Conservation (phyloP, 1,140 invertebrate species). For the Cydia pomonella region DNA sequence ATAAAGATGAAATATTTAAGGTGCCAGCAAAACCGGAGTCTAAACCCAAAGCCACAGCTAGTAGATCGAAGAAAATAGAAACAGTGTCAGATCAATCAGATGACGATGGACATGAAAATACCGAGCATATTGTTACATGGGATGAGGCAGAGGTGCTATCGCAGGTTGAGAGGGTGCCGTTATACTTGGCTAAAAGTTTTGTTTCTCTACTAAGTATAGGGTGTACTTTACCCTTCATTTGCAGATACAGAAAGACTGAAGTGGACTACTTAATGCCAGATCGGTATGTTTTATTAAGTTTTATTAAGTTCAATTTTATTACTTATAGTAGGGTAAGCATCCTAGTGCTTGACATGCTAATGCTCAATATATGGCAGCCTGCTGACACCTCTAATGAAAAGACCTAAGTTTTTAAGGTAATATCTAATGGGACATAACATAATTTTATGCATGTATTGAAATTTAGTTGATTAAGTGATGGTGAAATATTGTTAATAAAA, state of each 20-base stretch:
- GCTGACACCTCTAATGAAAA: too few species aligned
- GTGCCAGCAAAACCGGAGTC: constrained; percentile 31
- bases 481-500: too few species aligned
- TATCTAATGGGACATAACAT: too few species aligned
- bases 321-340: too few species aligned
- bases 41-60: constrained; percentile 32
- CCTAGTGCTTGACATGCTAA: too few species aligned
- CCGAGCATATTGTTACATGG: constrained; percentile 47
- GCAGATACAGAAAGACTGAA: constrained; percentile 73
- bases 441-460: too few species aligned
- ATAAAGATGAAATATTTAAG: background rate
- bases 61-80: constrained; percentile 32
- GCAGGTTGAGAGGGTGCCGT: constrained; percentile 57
- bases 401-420: too few species aligned
- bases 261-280: constrained; percentile 74
- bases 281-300: constrained; percentile 56
- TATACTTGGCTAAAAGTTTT: constrained; percentile 64
- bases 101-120: constrained; percentile 38
- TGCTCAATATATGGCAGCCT: too few species aligned
- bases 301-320: too few species aligned
- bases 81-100: constrained; percentile 33
- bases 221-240: constrained; percentile 78
- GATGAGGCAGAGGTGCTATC: constrained; percentile 69
- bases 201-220: constrained; percentile 69
- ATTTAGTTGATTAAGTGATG: too few species aligned